phyloP scores from a whole-genome alignment of 1,140 invertebrate genomes.

The Bombus huntii region DNA sequence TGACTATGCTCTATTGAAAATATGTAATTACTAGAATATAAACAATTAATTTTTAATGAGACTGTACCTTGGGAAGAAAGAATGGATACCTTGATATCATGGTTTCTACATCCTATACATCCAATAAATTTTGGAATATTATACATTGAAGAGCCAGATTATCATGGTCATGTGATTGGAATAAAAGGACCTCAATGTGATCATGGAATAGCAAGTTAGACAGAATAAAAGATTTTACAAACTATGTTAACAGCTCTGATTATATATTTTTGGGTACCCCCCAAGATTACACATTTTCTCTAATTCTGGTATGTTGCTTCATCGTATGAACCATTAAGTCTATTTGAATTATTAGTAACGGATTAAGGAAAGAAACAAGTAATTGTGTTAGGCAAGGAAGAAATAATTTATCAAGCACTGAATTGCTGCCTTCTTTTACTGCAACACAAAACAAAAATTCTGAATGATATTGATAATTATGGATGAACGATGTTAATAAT shows the following conservation, averaged over 20 bases:
- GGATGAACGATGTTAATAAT: conserved; percentile 6
- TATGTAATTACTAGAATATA: neutral
- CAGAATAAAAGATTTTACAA: conserved; percentile 84
- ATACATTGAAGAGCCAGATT: conserved; percentile 90
- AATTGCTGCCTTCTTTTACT: conserved; percentile 53
- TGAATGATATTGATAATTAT: no score
- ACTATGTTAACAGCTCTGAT: conserved; percentile 81
- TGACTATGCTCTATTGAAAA: neutral
- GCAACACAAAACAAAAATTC: neutral
- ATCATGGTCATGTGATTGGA: conserved; percentile 86
- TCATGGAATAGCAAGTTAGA: conserved; percentile 86
- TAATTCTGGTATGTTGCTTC: conserved; percentile 77
- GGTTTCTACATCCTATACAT: conserved; percentile 84
- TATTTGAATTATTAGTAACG: neutral
- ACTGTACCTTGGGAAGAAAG: conserved; percentile 82
- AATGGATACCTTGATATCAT: conserved; percentile 86
- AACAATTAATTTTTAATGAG: conserved; percentile 70
- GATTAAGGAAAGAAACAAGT: neutral
- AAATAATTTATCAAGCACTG: conserved; percentile 83
- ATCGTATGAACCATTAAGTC: neutral
- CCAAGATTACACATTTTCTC: conserved; percentile 84
- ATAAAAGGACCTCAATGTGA: conserved; percentile 83
- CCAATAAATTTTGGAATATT: conserved; percentile 86
- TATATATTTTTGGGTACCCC: conserved; percentile 80
- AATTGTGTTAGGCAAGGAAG: conserved; percentile 76